Evolutionary conservation across 2,888 invertebrate species (phyloP), one percentile per base, ranked within the genome.

Genomic region (Meteorus colon): DNA sequence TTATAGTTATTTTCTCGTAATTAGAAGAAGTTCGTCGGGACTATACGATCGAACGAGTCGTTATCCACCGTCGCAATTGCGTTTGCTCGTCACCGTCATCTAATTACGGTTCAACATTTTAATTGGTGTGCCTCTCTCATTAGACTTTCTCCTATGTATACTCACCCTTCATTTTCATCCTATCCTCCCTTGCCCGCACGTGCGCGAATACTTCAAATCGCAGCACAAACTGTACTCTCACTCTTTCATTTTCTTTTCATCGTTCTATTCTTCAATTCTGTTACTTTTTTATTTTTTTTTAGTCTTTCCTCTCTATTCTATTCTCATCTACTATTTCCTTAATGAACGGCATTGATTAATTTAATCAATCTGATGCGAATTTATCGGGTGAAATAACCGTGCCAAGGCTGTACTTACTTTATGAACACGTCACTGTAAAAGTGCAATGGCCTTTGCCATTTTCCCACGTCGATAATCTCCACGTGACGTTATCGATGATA

Each of bases 111-210:
- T 75, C 81, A 48, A 62, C 78, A 82, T 82, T 86, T 85, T 84
- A 86, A 86, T 86, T 85, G 83, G 84, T 83, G 79, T 81, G 82
- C 81, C 80, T 83, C 84, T 79, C 83, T 84, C 84, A 81, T 84
- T 86, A 83, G 79, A 82, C 81, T 78, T 70, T 74, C 77, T 75
- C 75, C 31, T 41, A 67, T 34, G 29, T 51, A 65, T 19, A 24
- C 19, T 14, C 73, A 31, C 67, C 41, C 66, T 41, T 66, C 41
- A 66, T 66, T 51, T 73, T 66, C 24, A 27, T 37, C 34, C 34
- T 24, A 24, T 74, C 65, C 65, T 74, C 63, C 59, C 19, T 6
- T 55, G 19, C 19, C 10, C 55, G 55, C 55, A 55, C 55, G 72
- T 55, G 71, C 74, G 19, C 19, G 41, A 8, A 41, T 34, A 69